Base-by-base conservation (phyloP, 2,888 invertebrate genomes). In the Lucinisca nassula region DNA sequence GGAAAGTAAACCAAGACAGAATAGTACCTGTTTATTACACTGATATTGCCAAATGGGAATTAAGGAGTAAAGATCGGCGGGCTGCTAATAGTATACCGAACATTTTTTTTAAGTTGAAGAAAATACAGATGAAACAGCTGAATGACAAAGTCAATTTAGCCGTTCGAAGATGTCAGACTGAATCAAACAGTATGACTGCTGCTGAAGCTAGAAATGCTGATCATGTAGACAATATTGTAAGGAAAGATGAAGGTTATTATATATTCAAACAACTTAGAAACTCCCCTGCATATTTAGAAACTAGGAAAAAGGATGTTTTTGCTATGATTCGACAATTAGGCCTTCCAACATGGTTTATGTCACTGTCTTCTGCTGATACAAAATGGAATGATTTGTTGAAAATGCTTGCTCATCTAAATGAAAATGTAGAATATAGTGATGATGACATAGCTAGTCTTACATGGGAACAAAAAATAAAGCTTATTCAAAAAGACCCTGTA, bases 211-310 rank as follows among this genome's bases (percentile, higher is more conserved):
- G 67, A 76, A 30, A 87, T 77, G 1, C 61, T 17, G 24, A 75
- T 40, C 45, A 17, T n/a, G 38, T 67, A 24, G 77, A 86, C 51
- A 58, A 76, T n/a, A 94, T 90, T 58, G 86, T 87, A 0, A 75
- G 96, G 70, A 91, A 94, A 92, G 93, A 93, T 75, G 91, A 93
- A 75, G 93, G 94, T 77, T 95, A 95, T 79, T 94, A 95, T 89
- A 95, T 94, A 35, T 91, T 90, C 38, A 67, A 77, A 51, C 78
- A 77, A n/a, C 55, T 90, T 1, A 74, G 89, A 55, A 87, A 88
- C 73, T 87, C 77, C 14, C 82, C 82, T 45, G 72, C 82, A 30
- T 85, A 85, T 38, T 72, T 79, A 35, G 87, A 81, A 75, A 55
- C 79, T 55, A 70, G 37, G 40, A 81, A 81, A 58, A 91, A 87